phyloP scores from a whole-genome alignment of 2,888 invertebrate genomes.

The Melinopterus prodromus region DNA sequence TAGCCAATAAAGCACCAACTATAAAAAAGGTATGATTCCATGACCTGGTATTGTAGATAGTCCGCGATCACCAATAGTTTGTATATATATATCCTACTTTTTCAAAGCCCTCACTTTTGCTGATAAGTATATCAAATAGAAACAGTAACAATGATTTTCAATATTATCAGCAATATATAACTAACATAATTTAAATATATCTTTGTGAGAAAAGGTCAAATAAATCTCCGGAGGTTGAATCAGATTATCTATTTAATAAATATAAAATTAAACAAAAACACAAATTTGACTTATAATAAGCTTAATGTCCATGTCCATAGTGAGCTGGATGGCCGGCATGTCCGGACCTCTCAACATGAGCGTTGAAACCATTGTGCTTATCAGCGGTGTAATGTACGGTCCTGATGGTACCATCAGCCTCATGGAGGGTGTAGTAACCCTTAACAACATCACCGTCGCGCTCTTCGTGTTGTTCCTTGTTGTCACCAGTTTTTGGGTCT shows the following conservation, averaged over 20 bases:
- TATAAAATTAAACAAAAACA: neutral
- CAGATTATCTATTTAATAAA: neutral
- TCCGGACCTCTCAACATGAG: constrained; percentile 52
- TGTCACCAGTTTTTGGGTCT: constrained; percentile 56
- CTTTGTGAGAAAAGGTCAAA: neutral
- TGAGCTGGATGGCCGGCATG: constrained; percentile 50
- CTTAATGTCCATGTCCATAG: constrained; percentile 18
- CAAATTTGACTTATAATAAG: neutral
- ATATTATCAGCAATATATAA: too few relatives aligned
- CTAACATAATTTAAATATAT: too few relatives aligned
- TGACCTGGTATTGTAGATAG: too few relatives aligned
- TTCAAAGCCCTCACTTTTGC: too few relatives aligned
- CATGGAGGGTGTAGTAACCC: constrained; percentile 54
- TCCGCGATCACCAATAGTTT: too few relatives aligned
- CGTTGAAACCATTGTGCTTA: constrained; percentile 52
- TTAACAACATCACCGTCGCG: constrained; percentile 55
- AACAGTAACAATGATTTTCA: too few relatives aligned
- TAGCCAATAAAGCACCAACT: too few relatives aligned
- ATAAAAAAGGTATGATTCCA: too few relatives aligned
- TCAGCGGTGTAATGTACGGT: constrained; percentile 55
- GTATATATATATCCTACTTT: too few relatives aligned
- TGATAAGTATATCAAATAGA: too few relatives aligned
- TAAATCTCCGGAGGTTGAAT: neutral
- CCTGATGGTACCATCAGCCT: constrained; percentile 57
- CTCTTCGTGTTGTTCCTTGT: constrained; percentile 55